Evolutionary conservation across 2,888 invertebrate genomes (phyloP).

Genomic region (Athalia rosae): DNA sequence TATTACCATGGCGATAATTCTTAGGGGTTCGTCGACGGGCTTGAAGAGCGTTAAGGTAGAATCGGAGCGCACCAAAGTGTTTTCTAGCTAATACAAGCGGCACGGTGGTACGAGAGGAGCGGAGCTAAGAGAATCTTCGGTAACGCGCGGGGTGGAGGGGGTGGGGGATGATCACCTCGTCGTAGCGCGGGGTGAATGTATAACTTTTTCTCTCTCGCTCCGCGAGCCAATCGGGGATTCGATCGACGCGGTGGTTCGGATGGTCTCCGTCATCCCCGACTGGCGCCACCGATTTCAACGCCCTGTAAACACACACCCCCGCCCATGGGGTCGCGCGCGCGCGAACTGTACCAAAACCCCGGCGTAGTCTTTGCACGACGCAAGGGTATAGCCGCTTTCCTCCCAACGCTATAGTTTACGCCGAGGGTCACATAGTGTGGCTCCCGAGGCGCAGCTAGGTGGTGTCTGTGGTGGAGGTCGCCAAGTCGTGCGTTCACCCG

Average conservation of each 20-base stretch:
- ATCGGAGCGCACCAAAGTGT: too few species aligned
- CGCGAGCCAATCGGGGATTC: slow-evolving; percentile 67
- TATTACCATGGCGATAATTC: too few species aligned
- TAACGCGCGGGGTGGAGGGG: too few species aligned
- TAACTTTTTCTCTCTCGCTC: slow-evolving; percentile 47
- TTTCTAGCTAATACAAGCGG: too few species aligned
- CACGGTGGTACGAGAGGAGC: too few species aligned
- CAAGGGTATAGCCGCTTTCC: slow-evolving; percentile 51
- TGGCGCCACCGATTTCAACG: slow-evolving; percentile 61
- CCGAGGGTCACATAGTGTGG: slow-evolving; percentile 53
- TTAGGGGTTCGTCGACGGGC: too few species aligned
- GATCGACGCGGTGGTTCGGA: slow-evolving; percentile 55
- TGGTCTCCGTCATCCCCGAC: slow-evolving; percentile 56
- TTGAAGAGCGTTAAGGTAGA: too few species aligned
- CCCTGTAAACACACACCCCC: slow-evolving; percentile 59
- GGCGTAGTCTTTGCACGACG: slow-evolving; percentile 46
- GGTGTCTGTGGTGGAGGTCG: slow-evolving; percentile 63
- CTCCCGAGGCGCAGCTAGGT: slow-evolving; percentile 40
- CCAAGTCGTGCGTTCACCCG: slow-evolving; percentile 72
- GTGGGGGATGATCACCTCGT: too few species aligned
- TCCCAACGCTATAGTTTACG: slow-evolving; percentile 39
- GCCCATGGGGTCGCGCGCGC: slow-evolving; percentile 45
- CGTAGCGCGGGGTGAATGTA: neutral
- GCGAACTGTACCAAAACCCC: slow-evolving; percentile 58
- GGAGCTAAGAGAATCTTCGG: too few species aligned